Conservation (phyloP, 1,140 invertebrate species). For the Eulimnadia texana region DNA sequence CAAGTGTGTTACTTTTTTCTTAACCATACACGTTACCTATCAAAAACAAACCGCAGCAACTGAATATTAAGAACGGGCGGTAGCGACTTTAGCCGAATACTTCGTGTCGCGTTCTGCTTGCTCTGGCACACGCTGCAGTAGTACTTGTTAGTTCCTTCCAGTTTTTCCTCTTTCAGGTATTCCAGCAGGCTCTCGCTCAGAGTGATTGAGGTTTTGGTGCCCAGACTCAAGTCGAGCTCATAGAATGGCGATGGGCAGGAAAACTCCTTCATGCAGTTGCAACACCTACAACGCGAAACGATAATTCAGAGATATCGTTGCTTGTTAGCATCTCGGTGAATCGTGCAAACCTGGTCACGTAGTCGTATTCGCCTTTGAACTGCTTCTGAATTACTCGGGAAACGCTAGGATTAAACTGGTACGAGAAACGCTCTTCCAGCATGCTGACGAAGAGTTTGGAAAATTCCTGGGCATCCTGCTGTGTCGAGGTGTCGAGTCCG, state of each 20-base stretch:
- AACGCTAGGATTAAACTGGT: slow-evolving; percentile 30
- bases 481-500: slow-evolving; percentile 45
- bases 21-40: slow-evolving; percentile 31
- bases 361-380: slow-evolving; percentile 47
- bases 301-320: too few species aligned
- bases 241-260: slow-evolving; percentile 44
- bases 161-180: slow-evolving; percentile 45
- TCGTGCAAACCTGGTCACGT: slow-evolving; percentile 47
- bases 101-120: slow-evolving; percentile 46
- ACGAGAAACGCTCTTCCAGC: slow-evolving; percentile 39
- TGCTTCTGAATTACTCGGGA: slow-evolving; percentile 41
- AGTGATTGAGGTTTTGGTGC: slow-evolving; percentile 31
- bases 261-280: slow-evolving; percentile 42
- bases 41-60: slow-evolving; percentile 49
- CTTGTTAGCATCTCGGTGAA: too few species aligned
- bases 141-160: slow-evolving; percentile 51
- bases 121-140: slow-evolving; percentile 42
- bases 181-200: slow-evolving; percentile 45
- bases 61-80: slow-evolving; percentile 59
- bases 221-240: slow-evolving; percentile 48
- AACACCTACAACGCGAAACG: slow-evolving; percentile 35
- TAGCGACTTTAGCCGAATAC: slow-evolving; percentile 40
- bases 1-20: not conserved
- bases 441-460: slow-evolving; percentile 49
- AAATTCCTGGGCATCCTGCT: slow-evolving; percentile 59